Percentiles rank a stretch among this genome's conserved stretches.
These are phyloP conservation scores for Odontamblyopus rebecca DNA, from an alignment of 2,797 vertebrate species.

Conservation along the genomic window DNA sequence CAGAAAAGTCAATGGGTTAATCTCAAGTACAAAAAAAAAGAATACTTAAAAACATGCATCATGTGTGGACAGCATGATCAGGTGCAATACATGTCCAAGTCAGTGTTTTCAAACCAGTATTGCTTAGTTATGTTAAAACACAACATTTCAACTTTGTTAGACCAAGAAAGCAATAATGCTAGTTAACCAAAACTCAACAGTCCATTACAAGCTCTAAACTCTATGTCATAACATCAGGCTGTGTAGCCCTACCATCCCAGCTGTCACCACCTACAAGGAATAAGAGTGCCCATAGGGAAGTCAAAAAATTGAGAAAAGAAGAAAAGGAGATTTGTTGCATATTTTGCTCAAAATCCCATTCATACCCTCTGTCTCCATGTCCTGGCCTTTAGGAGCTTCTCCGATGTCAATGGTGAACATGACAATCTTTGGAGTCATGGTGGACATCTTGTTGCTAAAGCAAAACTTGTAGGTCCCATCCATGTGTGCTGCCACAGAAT, in stretches of 20 bases:
- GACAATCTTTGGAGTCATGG: conserved; percentile 99
- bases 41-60: conserved; percentile 28
- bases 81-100: conserved; percentile 27
- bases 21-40: not conserved
- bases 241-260: conserved; percentile 81
- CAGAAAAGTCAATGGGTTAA: conserved; percentile 11
- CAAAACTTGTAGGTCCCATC: conserved; percentile 98
- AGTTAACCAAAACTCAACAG: conserved; percentile 43
- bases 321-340: not conserved
- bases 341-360: not conserved
- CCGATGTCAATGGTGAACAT: conserved; percentile 99
- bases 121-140: conserved; percentile 7
- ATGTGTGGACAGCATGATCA: not conserved
- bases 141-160: conserved; percentile 20
- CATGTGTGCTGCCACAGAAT: conserved; percentile 97
- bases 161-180: conserved; percentile 26
- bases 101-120: conserved; percentile 41
- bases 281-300: conserved; percentile 40
- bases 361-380: conserved; percentile 98
- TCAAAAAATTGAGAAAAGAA: conserved; percentile 24
- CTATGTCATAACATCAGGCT: conserved; percentile 24
- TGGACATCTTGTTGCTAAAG: conserved; percentile 99
- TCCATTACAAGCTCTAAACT: conserved; percentile 54
- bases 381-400: conserved; percentile 94
- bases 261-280: conserved; percentile 73